Base-by-base conservation (phyloP, 2,797 vertebrate species). In the Cynodonichthys magdalenae region DNA sequence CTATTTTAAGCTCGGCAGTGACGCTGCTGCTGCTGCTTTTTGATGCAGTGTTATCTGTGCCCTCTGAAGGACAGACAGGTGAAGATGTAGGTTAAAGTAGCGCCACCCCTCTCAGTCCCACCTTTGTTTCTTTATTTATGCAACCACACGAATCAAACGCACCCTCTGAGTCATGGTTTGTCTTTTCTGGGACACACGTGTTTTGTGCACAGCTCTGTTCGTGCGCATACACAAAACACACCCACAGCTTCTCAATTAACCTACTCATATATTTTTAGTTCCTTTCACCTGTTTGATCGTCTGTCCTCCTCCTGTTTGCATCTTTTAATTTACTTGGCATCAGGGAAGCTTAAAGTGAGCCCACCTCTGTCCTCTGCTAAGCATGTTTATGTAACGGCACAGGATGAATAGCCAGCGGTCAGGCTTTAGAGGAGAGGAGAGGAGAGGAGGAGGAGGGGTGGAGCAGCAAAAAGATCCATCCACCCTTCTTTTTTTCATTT, bases 321-420 rank as follows among this genome's bases (percentile, higher is more conserved):
- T 80, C 63, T 74, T 34, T 87, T 64, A 70, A 67, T 84, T 78
- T 53, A 50, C 60, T 63, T 53, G 5, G 53, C 66, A 80, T 71
- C 74, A 47, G 66, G 36, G 65, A 34, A 50, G 56, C 63, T 79
- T 41, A 66, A 63, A 78, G 69, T 68, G 54, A 71, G 71, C 75
- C 82, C 77, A 85, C 77, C 81, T 87, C 82, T 84, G 84, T 87
- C 79, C 78, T 88, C 78, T 82, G 82, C 77, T 88, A 88, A 90
- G 84, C 81, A 56, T 88, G 79, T 93, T 93, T 93, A 93, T 91
- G 75, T 93, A 94, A 94, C 81, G 74, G 65, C 72, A 71, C 77
- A 87, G 84, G 84, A 87, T 82, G 85, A 87, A 85, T 90, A 85
- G 84, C 86, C 70, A 69, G 81, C 85, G 64, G 85, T 78, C 60